Percentiles rank a stretch among this genome's conserved stretches.
Conservation (phyloP, 2,888 invertebrate species). For the Gastracanthus pulcherrimus region DNA sequence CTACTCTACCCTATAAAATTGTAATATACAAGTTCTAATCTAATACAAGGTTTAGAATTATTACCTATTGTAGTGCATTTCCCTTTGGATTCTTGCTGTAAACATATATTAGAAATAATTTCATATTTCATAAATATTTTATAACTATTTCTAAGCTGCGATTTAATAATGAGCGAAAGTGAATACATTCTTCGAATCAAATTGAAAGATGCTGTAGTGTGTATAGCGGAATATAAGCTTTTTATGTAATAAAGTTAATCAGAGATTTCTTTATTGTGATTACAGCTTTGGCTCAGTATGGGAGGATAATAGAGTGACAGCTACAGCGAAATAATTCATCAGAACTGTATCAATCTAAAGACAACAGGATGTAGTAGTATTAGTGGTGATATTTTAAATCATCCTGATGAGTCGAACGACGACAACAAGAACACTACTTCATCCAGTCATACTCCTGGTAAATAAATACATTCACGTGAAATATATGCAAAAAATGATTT, state of each 20-base stretch:
- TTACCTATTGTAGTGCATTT: too few relatives aligned
- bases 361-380: conserved; percentile 12
- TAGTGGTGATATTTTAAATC: neutral
- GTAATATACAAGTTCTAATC: too few relatives aligned
- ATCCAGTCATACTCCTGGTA: neutral
- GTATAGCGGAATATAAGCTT: neutral
- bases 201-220: too few relatives aligned
- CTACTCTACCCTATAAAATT: too few relatives aligned
- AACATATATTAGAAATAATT: too few relatives aligned
- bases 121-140: too few relatives aligned
- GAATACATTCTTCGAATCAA: too few relatives aligned
- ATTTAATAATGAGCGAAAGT: too few relatives aligned
- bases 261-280: neutral
- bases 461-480: neutral
- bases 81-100: too few relatives aligned
- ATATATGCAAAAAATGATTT: too few relatives aligned
- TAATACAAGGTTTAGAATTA: too few relatives aligned
- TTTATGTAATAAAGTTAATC: neutral
- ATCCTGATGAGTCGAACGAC: conserved; percentile 25
- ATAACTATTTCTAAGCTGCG: too few relatives aligned
- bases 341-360: neutral
- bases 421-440: neutral
- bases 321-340: neutral
- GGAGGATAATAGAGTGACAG: neutral
- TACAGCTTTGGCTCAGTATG: conserved; percentile 4